Base-by-base conservation (phyloP, 2,113 vertebrate genomes). In the Brienomyrus longianalis region DNA sequence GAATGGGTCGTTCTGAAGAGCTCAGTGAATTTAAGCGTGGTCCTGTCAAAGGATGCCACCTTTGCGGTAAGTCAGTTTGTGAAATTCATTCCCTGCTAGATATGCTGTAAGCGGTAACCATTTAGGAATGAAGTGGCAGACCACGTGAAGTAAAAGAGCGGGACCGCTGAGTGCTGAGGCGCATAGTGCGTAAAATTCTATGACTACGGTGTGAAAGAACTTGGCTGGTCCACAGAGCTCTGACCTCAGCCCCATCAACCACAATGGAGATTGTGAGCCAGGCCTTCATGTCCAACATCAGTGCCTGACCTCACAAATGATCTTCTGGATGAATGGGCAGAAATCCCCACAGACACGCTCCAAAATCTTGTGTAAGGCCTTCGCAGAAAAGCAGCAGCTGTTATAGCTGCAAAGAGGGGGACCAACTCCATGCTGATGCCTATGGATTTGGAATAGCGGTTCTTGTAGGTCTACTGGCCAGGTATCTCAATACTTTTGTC, bases 211-310 rank as follows among this genome's bases (percentile, higher is more conserved):
- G 9, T 66, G n/a, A 1, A 66, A 66, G 8, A 3, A 66, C 59
- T 27, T 66, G 59, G 10, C n/a, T 66, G n/a, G 62, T n/a, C 62
- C 62, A 31, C 62, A 70, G 62, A 70, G n/a, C 9, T 10, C 62
- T 70, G 62, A 70, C n/a, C 10, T 31, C 62, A 70, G 13, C 10
- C 0, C n/a, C 62, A 70, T 13, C n/a, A 31, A 70, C 62, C 31
- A 70, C 1, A 31, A 11, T 3, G 0, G 59, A 70, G 62, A 31
- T 11, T 0, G 62, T 0, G 0, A 70, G n/a, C 62, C n/a, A 5
- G 62, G n/a, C 62, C 62, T 70, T 70, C 62, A 70, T 3, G 11
- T 27, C n/a, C n/a, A 66, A 66, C 59, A 66, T 66, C 59, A 27
- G n/a, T 66, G n/a, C 0, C 23, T 70, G 62, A 70, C n/a, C n/a